Conservation (phyloP, 2,888 invertebrate genomes). For the Mythimna ferrago region DNA sequence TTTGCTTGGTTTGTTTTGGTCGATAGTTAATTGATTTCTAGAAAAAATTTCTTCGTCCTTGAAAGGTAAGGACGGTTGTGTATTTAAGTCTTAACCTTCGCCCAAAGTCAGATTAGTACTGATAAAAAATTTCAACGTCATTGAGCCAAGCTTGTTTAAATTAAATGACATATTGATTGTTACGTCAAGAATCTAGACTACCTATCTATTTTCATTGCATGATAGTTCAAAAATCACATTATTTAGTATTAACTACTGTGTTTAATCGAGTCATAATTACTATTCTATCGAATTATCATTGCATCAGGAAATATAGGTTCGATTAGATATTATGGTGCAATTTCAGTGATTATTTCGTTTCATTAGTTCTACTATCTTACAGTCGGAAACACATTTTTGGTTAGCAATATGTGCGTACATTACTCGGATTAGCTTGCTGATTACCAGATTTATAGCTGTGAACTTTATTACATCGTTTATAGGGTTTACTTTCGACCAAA, state of each 20-base stretch:
- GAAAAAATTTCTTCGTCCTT: constrained; percentile 7
- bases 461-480: constrained; percentile 32
- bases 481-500: constrained; percentile 38
- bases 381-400: constrained; percentile 54
- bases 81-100: constrained; percentile 11
- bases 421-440: constrained; percentile 20
- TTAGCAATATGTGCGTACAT: constrained; percentile 49
- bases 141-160: neutral
- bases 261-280: neutral
- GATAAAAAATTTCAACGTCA: neutral
- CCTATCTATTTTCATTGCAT: constrained; percentile 2
- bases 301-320: constrained; percentile 8
- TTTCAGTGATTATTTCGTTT: constrained; percentile 5
- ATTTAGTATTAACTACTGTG: neutral
- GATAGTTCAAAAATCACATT: neutral
- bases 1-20: constrained; percentile 14
- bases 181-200: neutral
- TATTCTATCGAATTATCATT: constrained; percentile 1
- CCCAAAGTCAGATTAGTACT: neutral
- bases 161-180: neutral
- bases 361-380: constrained; percentile 29
- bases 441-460: constrained; percentile 29
- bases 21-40: constrained; percentile 8
- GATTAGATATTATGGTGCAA: constrained; percentile 8
- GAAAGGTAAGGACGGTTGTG: constrained; percentile 1